These are phyloP conservation scores for Avahi laniger DNA, from an alignment of 2,797 vertebrate genomes.

Conservation along the genomic window DNA sequence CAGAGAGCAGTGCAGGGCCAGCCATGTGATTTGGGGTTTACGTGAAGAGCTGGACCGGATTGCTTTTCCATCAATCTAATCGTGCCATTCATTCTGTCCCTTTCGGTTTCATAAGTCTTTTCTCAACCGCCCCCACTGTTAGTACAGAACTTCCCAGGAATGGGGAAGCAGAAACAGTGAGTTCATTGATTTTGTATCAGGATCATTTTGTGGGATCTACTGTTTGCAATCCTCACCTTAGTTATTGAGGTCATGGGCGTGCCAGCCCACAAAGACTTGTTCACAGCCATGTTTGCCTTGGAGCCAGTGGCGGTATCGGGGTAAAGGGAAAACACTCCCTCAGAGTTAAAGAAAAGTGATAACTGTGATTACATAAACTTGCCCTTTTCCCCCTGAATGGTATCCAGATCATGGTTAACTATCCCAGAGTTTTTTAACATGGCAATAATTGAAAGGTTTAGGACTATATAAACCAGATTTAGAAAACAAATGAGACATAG, in stretches of 20 bases:
- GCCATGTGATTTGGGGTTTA: not conserved
- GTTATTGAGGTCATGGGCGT: not conserved
- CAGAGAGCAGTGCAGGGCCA: not conserved
- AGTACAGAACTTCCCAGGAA: not conserved
- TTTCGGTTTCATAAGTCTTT: not conserved
- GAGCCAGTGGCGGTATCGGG: not conserved
- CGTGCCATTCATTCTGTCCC: not conserved
- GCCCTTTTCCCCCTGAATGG: not conserved
- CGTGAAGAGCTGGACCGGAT: not conserved
- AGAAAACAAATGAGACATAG: not conserved
- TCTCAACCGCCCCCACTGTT: not conserved
- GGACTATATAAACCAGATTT: conserved; percentile 60
- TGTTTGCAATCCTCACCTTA: not conserved
- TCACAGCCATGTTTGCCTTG: conserved; percentile 64
- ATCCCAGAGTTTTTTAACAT: not conserved
- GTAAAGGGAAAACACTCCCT: conserved; percentile 27
- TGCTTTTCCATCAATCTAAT: not conserved
- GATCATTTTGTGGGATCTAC: not conserved
- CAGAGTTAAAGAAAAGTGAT: conserved; percentile 48
- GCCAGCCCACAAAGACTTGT: conserved; percentile 59
- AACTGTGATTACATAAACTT: conserved; percentile 43
- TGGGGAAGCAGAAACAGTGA: conserved; percentile 20
- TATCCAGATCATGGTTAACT: conserved; percentile 11
- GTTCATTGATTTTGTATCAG: not conserved
- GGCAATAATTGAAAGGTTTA: not conserved